Percentiles rank a stretch among this genome's conserved stretches.
phyloP scores from a whole-genome alignment of 2,888 invertebrate species.

The Acrobasis repandana region DNA sequence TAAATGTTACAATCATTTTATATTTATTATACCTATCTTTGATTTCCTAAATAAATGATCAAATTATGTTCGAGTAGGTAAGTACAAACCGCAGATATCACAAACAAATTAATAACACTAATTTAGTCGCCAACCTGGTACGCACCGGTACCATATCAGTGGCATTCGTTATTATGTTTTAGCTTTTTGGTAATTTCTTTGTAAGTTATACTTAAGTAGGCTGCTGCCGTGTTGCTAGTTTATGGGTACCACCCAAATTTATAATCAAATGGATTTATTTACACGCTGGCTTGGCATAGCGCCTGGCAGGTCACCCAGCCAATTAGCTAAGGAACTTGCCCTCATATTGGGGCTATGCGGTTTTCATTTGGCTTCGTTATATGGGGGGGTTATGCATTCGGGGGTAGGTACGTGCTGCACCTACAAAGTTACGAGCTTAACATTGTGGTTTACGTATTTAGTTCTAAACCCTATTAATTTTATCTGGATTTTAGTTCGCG shows the following conservation, averaged over 20 bases:
- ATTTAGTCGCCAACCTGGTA: background rate
- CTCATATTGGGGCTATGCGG: conserved; percentile 45
- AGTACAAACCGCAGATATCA: background rate
- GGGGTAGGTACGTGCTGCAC: conserved; percentile 40
- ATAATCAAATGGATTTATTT: conserved; percentile 22
- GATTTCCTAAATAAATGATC: background rate
- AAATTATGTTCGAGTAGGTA: background rate
- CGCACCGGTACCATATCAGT: background rate
- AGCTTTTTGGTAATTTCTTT: conserved; percentile 3
- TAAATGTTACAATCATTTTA: too few species aligned
- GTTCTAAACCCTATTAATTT: conserved; percentile 27
- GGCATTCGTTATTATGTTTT: background rate
- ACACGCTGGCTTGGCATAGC: conserved; percentile 17
- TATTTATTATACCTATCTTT: too few species aligned
- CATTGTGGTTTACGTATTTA: conserved; percentile 32
- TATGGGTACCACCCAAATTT: conserved; percentile 1
- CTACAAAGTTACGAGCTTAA: conserved; percentile 34
- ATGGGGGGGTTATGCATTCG: conserved; percentile 50
- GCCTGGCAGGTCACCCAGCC: conserved; percentile 57
- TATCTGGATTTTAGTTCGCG: conserved; percentile 26
- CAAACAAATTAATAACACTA: background rate
- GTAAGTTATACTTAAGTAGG: background rate
- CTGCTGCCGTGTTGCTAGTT: background rate
- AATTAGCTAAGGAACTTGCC: conserved; percentile 63
- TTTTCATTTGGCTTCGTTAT: conserved; percentile 54